phyloP scores from a whole-genome alignment of 2,113 vertebrate species.

The Euleptes europaea region DNA sequence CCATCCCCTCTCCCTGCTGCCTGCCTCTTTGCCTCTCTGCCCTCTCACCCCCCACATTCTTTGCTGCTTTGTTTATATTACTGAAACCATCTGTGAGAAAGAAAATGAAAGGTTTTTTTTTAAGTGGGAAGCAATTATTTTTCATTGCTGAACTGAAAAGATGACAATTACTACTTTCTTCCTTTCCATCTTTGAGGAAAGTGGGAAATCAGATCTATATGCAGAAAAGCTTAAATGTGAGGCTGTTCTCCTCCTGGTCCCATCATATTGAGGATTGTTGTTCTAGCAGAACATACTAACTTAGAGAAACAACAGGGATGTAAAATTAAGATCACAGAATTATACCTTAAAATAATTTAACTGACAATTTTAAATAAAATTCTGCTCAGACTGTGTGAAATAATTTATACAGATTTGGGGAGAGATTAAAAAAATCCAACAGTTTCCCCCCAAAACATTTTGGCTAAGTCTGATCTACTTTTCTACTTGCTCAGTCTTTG shows the following conservation, averaged over 20 bases:
- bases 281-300: slow-evolving; percentile 54
- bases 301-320: slow-evolving; percentile 36
- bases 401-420: slow-evolving; percentile 34
- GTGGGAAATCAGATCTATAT: slow-evolving; percentile 64
- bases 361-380: slow-evolving; percentile 25
- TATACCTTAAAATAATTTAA: slow-evolving; percentile 26
- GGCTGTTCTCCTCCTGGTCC: slow-evolving; percentile 55
- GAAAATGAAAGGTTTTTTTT: slow-evolving; percentile 72
- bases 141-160: slow-evolving; percentile 72
- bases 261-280: slow-evolving; percentile 67
- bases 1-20: slow-evolving; percentile 19
- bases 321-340: slow-evolving; percentile 34
- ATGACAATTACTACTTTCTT: slow-evolving; percentile 63
- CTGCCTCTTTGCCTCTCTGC: slow-evolving; percentile 1
- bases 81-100: slow-evolving; percentile 74
- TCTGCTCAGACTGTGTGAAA: slow-evolving; percentile 12
- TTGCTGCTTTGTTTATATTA: slow-evolving; percentile 75
- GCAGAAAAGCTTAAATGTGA: slow-evolving; percentile 66
- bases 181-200: slow-evolving; percentile 41
- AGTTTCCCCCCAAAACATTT: background rate
- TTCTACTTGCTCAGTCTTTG: background rate
- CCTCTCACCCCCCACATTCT: slow-evolving; percentile 66
- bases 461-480: slow-evolving; percentile 9
- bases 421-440: background rate
- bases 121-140: slow-evolving; percentile 66